phyloP scores from a whole-genome alignment of 2,113 vertebrate genomes.

The Otolemur garnettii region DNA sequence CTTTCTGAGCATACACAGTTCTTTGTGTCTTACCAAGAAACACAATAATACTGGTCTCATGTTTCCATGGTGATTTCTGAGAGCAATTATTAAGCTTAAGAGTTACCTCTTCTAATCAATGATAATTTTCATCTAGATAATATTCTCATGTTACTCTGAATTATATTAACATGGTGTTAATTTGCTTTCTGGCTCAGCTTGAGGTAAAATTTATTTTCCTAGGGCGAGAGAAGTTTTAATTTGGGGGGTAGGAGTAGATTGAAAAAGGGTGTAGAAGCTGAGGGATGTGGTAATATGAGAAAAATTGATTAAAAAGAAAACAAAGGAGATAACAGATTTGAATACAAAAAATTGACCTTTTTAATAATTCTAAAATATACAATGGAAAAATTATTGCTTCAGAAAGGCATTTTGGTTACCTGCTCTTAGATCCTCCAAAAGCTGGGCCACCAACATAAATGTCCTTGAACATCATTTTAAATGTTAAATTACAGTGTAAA shows the following conservation, averaged over 20 bases:
- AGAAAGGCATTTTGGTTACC: conserved; percentile 61
- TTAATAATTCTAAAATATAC: background rate
- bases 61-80: conserved; percentile 36
- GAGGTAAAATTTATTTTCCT: conserved; percentile 64
- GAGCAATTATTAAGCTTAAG: conserved; percentile 24
- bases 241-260: background rate
- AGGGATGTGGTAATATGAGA: background rate
- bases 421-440: conserved; percentile 56
- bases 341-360: conserved; percentile 57
- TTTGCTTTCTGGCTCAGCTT: conserved; percentile 48
- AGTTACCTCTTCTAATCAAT: conserved; percentile 60
- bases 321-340: conserved; percentile 42
- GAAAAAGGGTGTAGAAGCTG: background rate
- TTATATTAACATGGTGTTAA: background rate
- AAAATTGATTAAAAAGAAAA: conserved; percentile 25
- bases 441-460: conserved; percentile 39
- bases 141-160: conserved; percentile 5
- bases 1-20: background rate
- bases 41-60: background rate
- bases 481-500: conserved; percentile 70
- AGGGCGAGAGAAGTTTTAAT: conserved; percentile 36
- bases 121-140: background rate
- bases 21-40: conserved; percentile 22
- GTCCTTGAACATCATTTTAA: conserved; percentile 13
- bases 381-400: conserved; percentile 21